Percentiles rank a stretch among this genome's conserved stretches.
Evolutionary conservation across 1,140 invertebrate genomes (phyloP).

Genomic region (Drosophila tropicalis): DNA sequence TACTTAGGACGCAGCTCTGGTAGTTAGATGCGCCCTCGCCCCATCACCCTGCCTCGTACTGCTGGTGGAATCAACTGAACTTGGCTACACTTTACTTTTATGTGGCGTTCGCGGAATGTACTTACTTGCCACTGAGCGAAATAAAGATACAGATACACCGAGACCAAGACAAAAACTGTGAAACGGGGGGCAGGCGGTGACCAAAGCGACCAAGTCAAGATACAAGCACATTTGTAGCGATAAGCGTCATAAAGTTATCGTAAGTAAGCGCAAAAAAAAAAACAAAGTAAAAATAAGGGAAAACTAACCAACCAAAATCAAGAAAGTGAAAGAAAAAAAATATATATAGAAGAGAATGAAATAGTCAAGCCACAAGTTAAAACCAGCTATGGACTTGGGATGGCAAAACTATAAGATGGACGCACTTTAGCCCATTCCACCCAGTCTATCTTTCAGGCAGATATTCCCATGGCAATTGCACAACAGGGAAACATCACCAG

Average conservation of each 20-base stretch:
- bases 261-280: constrained; percentile 71
- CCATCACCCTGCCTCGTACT: too few relatives aligned
- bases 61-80: constrained; percentile 60
- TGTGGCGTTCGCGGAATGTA: constrained; percentile 73
- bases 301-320: constrained; percentile 6
- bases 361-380: constrained; percentile 59
- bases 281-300: constrained; percentile 22
- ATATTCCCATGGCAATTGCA: constrained; percentile 37
- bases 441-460: not conserved
- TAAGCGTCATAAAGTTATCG: constrained; percentile 81
- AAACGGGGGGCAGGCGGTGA: not conserved
- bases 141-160: constrained; percentile 76
- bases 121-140: constrained; percentile 59
- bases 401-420: constrained; percentile 64
- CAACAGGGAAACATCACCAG: constrained; percentile 48
- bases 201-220: constrained; percentile 55
- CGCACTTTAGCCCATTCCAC: constrained; percentile 21
- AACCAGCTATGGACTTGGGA: constrained; percentile 32
- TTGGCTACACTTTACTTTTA: constrained; percentile 82
- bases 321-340: not conserved
- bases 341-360: not conserved
- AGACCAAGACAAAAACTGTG: constrained; percentile 28
- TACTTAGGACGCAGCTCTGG: constrained; percentile 58
- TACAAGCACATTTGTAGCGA: constrained; percentile 81
- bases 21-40: constrained; percentile 13